Evolutionary conservation across 2,113 vertebrate genomes (phyloP), one percentile per base, ranked within the genome.

Genomic region (Gavialis gangeticus): DNA sequence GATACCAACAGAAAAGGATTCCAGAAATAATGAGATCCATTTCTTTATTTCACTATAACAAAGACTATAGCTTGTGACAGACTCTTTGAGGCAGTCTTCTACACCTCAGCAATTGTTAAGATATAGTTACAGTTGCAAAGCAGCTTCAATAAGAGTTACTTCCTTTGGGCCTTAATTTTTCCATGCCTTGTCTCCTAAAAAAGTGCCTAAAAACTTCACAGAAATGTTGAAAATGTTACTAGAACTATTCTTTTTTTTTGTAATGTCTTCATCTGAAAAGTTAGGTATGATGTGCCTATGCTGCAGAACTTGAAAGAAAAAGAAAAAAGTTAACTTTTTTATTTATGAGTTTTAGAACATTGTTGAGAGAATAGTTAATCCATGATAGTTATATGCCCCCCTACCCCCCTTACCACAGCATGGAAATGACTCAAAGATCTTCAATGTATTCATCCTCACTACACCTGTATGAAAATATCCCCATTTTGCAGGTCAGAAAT

Each of bases 31-130:
- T 84, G 13, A 93, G 58, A 83, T 25, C 71, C 91, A 10, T 95
- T 91, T 92, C 93, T 95, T 86, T 92, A 83, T 81, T 96, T 94
- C 83, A 89, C 60, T 88, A 54, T 75, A 93, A 71, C 58, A 86
- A 92, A 85, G 85, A 82, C 57, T 82, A 82, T 16, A 16, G 80
- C 69, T 75, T 94, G 85, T 14, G 4, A 94, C 19, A 79, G 84
- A 88, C 83, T 89, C 87, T 93, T 92, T 62, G 30, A 58, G 80
- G 89, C 77, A 14, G 28, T 66, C 66, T 95, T 84, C 76, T 79
- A 18, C 75, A 80, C 12, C 75, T 92, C 94, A 96, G 82, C 64
- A 75, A 91, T 93, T 91, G 94, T 69, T 34, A 22, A 4, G 89
- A 28, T 79, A 27, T 15, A 92, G 69, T 28, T 25, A 69, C 21